phyloP scores from a whole-genome alignment of 92 coral and sea anemone species.

The Virgularia gustaviana region DNA sequence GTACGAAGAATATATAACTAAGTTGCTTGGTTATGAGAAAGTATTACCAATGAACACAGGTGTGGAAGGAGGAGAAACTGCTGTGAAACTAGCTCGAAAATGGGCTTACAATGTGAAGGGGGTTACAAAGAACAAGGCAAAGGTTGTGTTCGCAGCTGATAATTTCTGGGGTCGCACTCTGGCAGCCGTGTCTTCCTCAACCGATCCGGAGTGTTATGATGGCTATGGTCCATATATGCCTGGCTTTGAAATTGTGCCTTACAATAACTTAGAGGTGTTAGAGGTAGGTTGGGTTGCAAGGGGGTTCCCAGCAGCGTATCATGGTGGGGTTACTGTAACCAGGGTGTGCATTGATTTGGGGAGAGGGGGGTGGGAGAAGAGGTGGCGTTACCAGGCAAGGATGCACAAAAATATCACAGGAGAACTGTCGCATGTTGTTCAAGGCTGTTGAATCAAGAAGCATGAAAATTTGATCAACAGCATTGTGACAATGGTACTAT shows the following conservation, averaged over 20 bases:
- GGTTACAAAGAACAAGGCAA: constrained; percentile 69
- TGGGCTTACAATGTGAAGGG: constrained; percentile 93
- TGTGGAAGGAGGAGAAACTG: constrained; percentile 92
- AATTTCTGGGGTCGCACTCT: constrained; percentile 97
- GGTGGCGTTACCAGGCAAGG: too few species aligned
- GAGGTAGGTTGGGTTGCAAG: too few species aligned
- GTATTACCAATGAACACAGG: constrained; percentile 94
- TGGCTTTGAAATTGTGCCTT: constrained; percentile 80
- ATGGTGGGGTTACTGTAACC: too few species aligned
- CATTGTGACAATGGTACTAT: too few species aligned
- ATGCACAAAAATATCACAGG: too few species aligned
- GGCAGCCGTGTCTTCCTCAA: constrained; percentile 84
- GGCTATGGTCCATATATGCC: constrained; percentile 94
- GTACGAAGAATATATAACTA: constrained; percentile 73
- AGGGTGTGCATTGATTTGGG: too few species aligned
- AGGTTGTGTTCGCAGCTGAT: constrained; percentile 79
- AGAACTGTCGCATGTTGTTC: too few species aligned
- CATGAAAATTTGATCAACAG: too few species aligned
- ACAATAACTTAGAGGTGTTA: constrained; percentile 76
- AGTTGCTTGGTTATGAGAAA: constrained; percentile 88
- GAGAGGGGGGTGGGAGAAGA: too few species aligned
- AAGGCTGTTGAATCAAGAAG: too few species aligned
- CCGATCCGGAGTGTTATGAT: constrained; percentile 76
- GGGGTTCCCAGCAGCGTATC: too few species aligned
- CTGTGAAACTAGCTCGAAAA: constrained; percentile 82